phyloP scores from a whole-genome alignment of 2,797 vertebrate genomes.

The Heterohyrax brucei region DNA sequence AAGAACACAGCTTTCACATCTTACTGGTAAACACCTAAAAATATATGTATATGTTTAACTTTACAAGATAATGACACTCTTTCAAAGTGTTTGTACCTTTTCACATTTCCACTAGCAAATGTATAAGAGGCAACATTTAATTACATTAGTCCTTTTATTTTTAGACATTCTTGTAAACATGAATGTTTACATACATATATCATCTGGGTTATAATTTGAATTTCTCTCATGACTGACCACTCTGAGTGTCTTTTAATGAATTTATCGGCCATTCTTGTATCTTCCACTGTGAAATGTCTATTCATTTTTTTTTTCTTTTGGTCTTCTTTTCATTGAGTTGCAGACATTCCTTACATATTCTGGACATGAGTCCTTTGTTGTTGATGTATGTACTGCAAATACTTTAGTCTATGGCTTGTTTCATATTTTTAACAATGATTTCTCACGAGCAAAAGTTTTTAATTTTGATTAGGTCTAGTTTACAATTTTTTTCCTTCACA shows the following conservation, averaged over 20 bases:
- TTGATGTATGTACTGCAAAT: slow-evolving; percentile 1
- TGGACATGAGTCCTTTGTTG: slow-evolving; percentile 51
- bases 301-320: background rate
- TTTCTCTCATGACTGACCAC: slow-evolving; percentile 49
- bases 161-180: slow-evolving; percentile 62
- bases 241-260: background rate
- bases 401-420: slow-evolving; percentile 22
- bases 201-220: slow-evolving; percentile 22
- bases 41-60: slow-evolving; percentile 6
- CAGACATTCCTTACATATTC: slow-evolving; percentile 18
- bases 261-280: slow-evolving; percentile 10
- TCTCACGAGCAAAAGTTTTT: slow-evolving; percentile 46
- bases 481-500: slow-evolving; percentile 30
- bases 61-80: slow-evolving; percentile 6
- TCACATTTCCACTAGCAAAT: slow-evolving; percentile 35
- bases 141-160: slow-evolving; percentile 20
- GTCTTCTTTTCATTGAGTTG: slow-evolving; percentile 28
- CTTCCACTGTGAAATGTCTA: slow-evolving; percentile 19
- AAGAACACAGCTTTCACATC: slow-evolving; percentile 14
- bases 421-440: slow-evolving; percentile 18
- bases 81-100: slow-evolving; percentile 19
- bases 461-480: background rate
- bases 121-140: slow-evolving; percentile 24
- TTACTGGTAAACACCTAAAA: slow-evolving; percentile 55
- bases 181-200: no score